Conservation (phyloP, 2,113 vertebrate species). For the Scortum barcoo region DNA sequence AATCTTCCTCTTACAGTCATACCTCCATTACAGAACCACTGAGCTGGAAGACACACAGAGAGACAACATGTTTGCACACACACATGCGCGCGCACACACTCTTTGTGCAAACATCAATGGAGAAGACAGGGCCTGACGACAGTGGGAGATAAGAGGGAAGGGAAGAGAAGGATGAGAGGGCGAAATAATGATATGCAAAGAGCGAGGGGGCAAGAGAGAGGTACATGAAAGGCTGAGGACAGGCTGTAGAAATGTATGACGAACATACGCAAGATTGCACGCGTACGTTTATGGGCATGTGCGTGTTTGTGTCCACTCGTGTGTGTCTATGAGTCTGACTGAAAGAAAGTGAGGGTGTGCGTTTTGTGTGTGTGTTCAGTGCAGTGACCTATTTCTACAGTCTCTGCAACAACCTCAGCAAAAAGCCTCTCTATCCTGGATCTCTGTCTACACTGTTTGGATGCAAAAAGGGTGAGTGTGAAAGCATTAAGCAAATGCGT, state of each 20-base stretch:
- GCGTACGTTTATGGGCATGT: conserved; percentile 8
- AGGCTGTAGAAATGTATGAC: conserved; percentile 42
- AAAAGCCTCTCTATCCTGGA: conserved; percentile 59
- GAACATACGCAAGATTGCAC: conserved; percentile 20
- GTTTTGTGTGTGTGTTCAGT: conserved; percentile 43
- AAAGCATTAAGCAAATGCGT: conserved; percentile 44
- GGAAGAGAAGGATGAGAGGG: conserved; percentile 37
- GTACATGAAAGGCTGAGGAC: conserved; percentile 61
- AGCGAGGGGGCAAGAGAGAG: conserved; percentile 30
- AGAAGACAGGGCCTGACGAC: conserved; percentile 32
- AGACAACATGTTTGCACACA: conserved; percentile 49
- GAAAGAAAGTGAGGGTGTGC: too few relatives aligned
- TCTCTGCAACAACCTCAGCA: conserved; percentile 76
- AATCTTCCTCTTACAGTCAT: conserved; percentile 60
- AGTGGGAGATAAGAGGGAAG: conserved; percentile 23
- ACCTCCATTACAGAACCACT: conserved; percentile 65
- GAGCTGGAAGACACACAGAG: conserved; percentile 75
- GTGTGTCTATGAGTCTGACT: too few relatives aligned
- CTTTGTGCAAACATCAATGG: conserved; percentile 39
- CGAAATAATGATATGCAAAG: conserved; percentile 61
- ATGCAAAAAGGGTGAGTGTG: conserved; percentile 46
- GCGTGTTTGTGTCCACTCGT: conserved; percentile 35
- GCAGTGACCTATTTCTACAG: conserved; percentile 81
- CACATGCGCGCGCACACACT: conserved; percentile 11
- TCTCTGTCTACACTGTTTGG: conserved; percentile 49